phyloP scores from a whole-genome alignment of 2,797 vertebrate genomes.

The Girardinus metallicus region DNA sequence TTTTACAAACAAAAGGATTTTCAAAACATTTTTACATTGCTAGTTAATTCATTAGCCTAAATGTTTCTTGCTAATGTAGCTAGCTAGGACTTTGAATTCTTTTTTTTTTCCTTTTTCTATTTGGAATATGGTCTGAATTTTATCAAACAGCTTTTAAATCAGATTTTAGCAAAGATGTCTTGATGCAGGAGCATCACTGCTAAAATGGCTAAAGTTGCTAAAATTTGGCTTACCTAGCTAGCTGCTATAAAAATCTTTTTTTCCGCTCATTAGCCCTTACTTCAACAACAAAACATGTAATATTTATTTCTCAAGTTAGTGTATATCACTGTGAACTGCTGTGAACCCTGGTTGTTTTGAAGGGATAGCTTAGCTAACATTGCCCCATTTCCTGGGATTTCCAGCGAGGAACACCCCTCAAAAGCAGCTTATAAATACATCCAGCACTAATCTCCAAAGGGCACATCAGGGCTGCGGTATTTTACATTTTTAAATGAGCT shows the following conservation, averaged over 20 bases:
- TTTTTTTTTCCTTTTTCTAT: not conserved
- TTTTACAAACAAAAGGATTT: not conserved
- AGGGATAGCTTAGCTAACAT: not conserved
- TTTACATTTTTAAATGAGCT: not conserved
- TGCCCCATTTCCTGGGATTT: slow-evolving; percentile 3
- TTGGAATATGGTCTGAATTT: not conserved
- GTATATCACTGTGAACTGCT: not conserved
- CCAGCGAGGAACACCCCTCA: not conserved
- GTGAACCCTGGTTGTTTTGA: not conserved
- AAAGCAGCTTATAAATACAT: slow-evolving; percentile 11
- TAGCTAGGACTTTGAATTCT: not conserved
- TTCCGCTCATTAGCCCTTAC: not conserved
- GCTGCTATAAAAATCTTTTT: not conserved
- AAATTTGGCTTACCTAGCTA: not conserved
- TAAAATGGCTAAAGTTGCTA: not conserved
- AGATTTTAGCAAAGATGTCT: not conserved
- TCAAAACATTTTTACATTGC: not conserved
- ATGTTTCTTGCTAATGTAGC: not conserved
- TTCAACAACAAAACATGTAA: not conserved
- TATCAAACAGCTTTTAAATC: not conserved
- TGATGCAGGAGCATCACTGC: not conserved
- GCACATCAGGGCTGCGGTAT: slow-evolving; percentile 10
- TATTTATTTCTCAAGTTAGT: not conserved
- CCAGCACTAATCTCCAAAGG: slow-evolving; percentile 12
- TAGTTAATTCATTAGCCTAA: not conserved